Evolutionary conservation across 2,888 invertebrate species (phyloP), one percentile per base, ranked within the genome.

Genomic region (Andrena hattorfiana): DNA sequence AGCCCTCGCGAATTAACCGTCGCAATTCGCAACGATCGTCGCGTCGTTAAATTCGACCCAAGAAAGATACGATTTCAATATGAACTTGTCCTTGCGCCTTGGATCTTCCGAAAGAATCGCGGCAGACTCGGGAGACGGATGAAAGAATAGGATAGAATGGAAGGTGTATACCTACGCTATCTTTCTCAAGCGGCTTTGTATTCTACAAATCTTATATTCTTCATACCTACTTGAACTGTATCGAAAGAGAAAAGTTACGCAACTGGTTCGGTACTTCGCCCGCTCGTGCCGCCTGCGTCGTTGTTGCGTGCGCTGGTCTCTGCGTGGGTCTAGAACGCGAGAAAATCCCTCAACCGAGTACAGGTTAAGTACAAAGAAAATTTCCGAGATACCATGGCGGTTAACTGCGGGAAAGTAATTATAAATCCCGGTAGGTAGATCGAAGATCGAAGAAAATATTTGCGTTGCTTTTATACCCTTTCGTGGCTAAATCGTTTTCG

Each of bases 351-450:
- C 4, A 4, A 16, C 0, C 42, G 2, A 0, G 3, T 3, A 4
- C 0, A 62, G 54, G 59, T 72, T 82, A 56, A 54, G 4, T 60
- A 23, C n/a, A 10, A 1, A 23, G 6, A 4, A 26, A 68, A 70
- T 10, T 42, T 16, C 0, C 1, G 3, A 2, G n/a, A 6, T n/a
- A 76, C 28, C 64, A 94, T 94, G 93, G 93, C 94, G 64, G 87
- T 93, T 77, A 87, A 90, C 78, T 92, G 92, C 67, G 92, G 92
- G 74, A 91, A 90, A 84, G 76, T 90, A 28, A 87, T 93, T 89
- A 90, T 93, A 32, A 91, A 76, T 76, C 92, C 94, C 69, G 93
- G 94, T 94, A 93, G 91, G 90, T 30, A 8, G 7, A 54, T 3
- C 4, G 8, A 6, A 7, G 8, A 26, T 3, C 1, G 2, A 6